phyloP scores from a whole-genome alignment of 2,113 vertebrate species.

The Rutilus rutilus region DNA sequence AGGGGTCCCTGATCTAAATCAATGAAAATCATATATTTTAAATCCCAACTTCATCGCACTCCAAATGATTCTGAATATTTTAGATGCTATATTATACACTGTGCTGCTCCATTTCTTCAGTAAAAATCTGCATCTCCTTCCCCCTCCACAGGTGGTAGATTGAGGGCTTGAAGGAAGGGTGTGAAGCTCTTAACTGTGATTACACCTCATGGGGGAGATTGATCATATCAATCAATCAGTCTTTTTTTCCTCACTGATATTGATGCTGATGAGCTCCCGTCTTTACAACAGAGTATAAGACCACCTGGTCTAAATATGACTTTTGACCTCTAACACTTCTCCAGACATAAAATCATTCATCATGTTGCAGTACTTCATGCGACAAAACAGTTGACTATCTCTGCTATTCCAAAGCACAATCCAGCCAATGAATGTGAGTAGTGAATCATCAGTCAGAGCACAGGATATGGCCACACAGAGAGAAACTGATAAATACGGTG shows the following conservation, averaged over 20 bases:
- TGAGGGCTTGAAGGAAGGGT: slow-evolving; percentile 36
- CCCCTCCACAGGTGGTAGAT: slow-evolving; percentile 50
- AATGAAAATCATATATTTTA: no score
- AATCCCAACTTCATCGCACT: no score
- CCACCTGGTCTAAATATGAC: slow-evolving; percentile 24
- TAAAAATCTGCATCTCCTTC: slow-evolving; percentile 16
- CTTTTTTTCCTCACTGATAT: slow-evolving; percentile 30
- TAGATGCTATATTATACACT: slow-evolving; percentile 19
- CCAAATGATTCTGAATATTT: neutral
- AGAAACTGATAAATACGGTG: slow-evolving; percentile 23
- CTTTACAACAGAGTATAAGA: slow-evolving; percentile 33
- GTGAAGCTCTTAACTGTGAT: slow-evolving; percentile 44
- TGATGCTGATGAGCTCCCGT: slow-evolving; percentile 44
- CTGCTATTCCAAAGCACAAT: slow-evolving; percentile 29
- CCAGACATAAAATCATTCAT: neutral
- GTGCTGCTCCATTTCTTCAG: neutral
- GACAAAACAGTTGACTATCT: neutral
- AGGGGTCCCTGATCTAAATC: neutral
- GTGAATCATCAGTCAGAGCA: slow-evolving; percentile 32
- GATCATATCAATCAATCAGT: slow-evolving; percentile 52
- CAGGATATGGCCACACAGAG: slow-evolving; percentile 34
- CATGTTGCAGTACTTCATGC: neutral
- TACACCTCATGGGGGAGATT: slow-evolving; percentile 39
- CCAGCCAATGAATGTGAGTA: slow-evolving; percentile 33
- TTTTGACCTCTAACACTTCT: slow-evolving; percentile 31